Evolutionary conservation across 2,888 invertebrate genomes (phyloP).

Genomic region (Lasioglossum marginatum): DNA sequence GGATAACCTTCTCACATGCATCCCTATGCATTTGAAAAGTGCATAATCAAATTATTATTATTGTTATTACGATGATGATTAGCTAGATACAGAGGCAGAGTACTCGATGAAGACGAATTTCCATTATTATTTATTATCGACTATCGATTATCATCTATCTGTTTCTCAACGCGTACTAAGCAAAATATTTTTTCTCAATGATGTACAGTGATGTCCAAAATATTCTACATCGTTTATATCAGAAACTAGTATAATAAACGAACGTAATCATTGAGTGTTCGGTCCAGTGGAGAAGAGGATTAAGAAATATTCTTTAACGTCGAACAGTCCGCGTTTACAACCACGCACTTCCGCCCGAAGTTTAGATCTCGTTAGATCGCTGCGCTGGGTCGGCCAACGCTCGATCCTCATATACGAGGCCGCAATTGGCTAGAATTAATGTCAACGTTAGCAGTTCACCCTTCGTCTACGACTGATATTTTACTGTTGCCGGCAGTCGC

Average conservation of each 20-base stretch:
- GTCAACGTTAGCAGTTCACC: slow-evolving; percentile 60
- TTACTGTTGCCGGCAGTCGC: slow-evolving; percentile 41
- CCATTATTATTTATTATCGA: background rate
- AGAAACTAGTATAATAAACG: background rate
- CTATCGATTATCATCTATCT: too few relatives aligned
- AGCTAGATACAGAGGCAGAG: background rate
- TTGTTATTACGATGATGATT: background rate
- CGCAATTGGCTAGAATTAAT: slow-evolving; percentile 72
- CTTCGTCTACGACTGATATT: slow-evolving; percentile 55
- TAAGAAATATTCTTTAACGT: background rate
- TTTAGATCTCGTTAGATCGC: slow-evolving; percentile 43
- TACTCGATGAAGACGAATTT: background rate
- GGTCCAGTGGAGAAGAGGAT: too few relatives aligned
- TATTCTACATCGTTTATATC: too few relatives aligned
- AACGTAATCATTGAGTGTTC: background rate
- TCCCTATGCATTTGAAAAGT: background rate
- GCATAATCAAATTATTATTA: background rate
- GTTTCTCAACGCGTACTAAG: too few relatives aligned
- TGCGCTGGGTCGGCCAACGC: slow-evolving; percentile 22
- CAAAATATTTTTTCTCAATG: background rate
- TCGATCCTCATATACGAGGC: slow-evolving; percentile 39
- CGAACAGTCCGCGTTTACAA: slow-evolving; percentile 14
- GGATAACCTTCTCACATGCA: background rate
- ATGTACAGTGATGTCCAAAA: background rate
- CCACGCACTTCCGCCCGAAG: slow-evolving; percentile 46